Evolutionary conservation across 30 jellyfish, hydroid and myxozoan genomes (phyloP).

Genomic region (Turritopsis dohrnii): DNA sequence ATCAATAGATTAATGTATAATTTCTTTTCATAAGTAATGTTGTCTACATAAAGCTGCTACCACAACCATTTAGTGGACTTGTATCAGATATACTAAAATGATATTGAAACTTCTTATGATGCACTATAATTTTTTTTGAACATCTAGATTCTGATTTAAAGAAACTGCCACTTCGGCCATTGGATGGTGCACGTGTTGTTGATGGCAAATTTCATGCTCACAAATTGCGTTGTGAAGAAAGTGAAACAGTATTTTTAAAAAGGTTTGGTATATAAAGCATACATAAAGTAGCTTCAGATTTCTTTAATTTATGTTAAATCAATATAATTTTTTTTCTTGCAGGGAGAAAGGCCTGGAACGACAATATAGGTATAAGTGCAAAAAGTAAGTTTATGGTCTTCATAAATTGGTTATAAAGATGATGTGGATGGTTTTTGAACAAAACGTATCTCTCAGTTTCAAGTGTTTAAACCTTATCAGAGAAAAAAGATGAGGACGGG

Average conservation of each 20-base stretch:
- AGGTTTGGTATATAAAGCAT: conserved; percentile 39
- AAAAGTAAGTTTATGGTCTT: conserved; percentile 40
- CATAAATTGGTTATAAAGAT: neutral
- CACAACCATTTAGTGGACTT: no score
- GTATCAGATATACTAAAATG: no score
- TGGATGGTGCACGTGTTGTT: conserved; percentile 86
- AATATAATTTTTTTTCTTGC: neutral
- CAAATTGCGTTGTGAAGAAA: conserved; percentile 83
- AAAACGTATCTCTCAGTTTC: neutral
- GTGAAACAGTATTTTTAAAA: conserved; percentile 62
- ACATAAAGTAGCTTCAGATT: neutral
- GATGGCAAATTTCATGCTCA: conserved; percentile 83
- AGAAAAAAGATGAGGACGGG: no score
- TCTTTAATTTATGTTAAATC: neutral
- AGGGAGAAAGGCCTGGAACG: conserved; percentile 90
- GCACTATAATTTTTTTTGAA: neutral
- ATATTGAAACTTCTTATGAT: no score
- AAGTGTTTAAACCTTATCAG: no score
- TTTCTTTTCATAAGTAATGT: no score
- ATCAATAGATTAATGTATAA: no score
- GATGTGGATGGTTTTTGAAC: neutral
- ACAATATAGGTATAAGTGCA: conserved; percentile 81
- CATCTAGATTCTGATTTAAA: conserved; percentile 63
- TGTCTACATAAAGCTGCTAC: no score
- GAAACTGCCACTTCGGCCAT: conserved; percentile 75